phyloP scores from a whole-genome alignment of 2,888 invertebrate genomes.

The Lepas anatifera region DNA sequence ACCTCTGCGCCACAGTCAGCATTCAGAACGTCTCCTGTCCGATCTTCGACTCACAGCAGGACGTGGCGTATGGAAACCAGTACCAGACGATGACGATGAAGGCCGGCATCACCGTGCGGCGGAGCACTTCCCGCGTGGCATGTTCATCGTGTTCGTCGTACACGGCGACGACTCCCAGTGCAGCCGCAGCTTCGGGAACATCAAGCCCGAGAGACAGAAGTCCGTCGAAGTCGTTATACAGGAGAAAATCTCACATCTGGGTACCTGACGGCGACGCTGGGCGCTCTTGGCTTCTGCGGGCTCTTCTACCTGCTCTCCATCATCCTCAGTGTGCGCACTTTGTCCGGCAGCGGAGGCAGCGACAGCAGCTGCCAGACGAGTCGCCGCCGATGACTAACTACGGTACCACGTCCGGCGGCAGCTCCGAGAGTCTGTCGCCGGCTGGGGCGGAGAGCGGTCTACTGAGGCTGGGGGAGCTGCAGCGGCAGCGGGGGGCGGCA shows the following conservation, averaged over 20 bases:
- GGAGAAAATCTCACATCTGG: conserved; percentile 12
- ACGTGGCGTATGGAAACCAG: conserved; percentile 21
- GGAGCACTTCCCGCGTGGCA: background rate
- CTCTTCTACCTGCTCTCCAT: conserved; percentile 22
- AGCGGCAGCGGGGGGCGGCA: no score
- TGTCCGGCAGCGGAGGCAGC: background rate
- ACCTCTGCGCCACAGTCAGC: no score
- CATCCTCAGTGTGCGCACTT: conserved; percentile 13
- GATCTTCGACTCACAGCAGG: conserved; percentile 24
- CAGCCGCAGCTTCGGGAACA: background rate
- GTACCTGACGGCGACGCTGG: conserved; percentile 23
- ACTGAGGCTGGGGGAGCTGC: no score
- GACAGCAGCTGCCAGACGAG: background rate
- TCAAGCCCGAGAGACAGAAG: background rate
- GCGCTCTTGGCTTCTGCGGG: conserved; percentile 23
- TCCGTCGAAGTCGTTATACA: background rate
- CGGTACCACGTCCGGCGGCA: background rate
- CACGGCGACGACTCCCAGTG: conserved; percentile 8
- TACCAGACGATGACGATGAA: conserved; percentile 25
- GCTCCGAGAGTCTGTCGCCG: no score
- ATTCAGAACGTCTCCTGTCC: no score
- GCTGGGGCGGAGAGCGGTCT: no score
- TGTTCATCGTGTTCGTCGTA: conserved; percentile 7
- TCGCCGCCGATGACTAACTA: background rate
- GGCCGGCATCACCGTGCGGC: conserved; percentile 24